A percentile compares a stretch with the other conserved stretches of the same genome.
Conservation (phyloP, 2,797 vertebrate species). For the Australoheros facetus region DNA sequence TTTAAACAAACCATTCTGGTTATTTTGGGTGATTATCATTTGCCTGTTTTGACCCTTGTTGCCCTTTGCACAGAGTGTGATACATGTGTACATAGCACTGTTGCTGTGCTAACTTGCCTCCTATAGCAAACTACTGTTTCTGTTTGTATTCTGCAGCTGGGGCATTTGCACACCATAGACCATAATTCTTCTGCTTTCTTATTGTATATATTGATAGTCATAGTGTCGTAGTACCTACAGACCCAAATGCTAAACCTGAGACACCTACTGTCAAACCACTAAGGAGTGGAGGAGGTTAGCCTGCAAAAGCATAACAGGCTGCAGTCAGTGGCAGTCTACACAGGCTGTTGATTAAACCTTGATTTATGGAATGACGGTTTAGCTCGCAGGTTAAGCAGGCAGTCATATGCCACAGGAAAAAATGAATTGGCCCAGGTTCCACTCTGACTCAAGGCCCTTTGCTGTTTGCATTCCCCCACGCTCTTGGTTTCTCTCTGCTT, state of each 20-base stretch:
- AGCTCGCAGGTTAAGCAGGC: neutral
- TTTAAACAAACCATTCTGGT: too few relatives aligned
- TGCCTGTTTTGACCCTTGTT: too few relatives aligned
- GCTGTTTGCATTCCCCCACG: too few relatives aligned
- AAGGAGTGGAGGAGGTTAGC: constrained; percentile 32
- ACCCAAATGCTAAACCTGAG: constrained; percentile 5
- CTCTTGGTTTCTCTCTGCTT: neutral
- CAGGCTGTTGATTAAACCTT: neutral
- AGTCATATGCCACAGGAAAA: too few relatives aligned
- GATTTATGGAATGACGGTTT: neutral
- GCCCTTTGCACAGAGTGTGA: too few relatives aligned
- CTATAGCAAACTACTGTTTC: too few relatives aligned
- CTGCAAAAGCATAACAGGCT: neutral
- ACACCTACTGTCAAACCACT: constrained; percentile 35
- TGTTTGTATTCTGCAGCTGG: too few relatives aligned
- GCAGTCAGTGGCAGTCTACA: neutral
- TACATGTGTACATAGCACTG: too few relatives aligned
- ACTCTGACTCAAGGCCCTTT: neutral
- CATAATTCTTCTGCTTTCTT: neutral
- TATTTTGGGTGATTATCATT: too few relatives aligned
- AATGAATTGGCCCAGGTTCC: neutral
- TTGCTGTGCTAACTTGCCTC: too few relatives aligned
- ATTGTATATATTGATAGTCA: neutral
- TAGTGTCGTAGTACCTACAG: constrained; percentile 17
- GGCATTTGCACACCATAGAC: neutral